Conservation (phyloP, 2,797 vertebrate species). For the Chrosomus eos region DNA sequence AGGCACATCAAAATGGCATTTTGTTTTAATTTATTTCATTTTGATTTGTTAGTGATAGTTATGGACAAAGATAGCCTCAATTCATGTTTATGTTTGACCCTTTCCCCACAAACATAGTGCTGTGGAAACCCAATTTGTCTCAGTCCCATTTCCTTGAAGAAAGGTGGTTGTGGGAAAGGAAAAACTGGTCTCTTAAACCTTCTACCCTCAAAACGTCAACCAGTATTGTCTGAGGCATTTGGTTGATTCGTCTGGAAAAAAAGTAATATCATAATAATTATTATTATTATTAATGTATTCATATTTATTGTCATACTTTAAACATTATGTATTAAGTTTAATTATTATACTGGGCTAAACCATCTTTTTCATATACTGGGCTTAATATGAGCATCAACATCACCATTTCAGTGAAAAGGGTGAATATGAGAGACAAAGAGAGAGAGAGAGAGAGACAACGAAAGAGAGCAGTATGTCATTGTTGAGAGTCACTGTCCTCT, state of each 20-base stretch:
- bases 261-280: not conserved
- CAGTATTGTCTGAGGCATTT: not conserved
- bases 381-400: not conserved
- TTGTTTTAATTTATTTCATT: not conserved
- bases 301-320: too few species aligned
- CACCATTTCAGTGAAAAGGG: not conserved
- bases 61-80: not conserved
- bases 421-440: constrained; percentile 15
- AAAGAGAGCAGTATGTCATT: constrained; percentile 38
- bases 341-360: not conserved
- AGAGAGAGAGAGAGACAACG: constrained; percentile 2
- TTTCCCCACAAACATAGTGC: not conserved
- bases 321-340: not conserved
- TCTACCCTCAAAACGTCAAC: not conserved
- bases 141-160: not conserved
- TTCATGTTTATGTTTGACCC: not conserved
- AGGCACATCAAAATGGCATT: not conserved
- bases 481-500: constrained; percentile 31
- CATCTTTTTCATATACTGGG: not conserved
- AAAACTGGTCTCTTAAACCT: not conserved
- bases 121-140: not conserved
- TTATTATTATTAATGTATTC: not conserved
- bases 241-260: not conserved
- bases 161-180: not conserved
- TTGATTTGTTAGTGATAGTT: not conserved